Percentiles rank a stretch among this genome's conserved stretches.
phyloP scores from a whole-genome alignment of 2,888 invertebrate species.

The Lordiphosa andalusiaca region DNA sequence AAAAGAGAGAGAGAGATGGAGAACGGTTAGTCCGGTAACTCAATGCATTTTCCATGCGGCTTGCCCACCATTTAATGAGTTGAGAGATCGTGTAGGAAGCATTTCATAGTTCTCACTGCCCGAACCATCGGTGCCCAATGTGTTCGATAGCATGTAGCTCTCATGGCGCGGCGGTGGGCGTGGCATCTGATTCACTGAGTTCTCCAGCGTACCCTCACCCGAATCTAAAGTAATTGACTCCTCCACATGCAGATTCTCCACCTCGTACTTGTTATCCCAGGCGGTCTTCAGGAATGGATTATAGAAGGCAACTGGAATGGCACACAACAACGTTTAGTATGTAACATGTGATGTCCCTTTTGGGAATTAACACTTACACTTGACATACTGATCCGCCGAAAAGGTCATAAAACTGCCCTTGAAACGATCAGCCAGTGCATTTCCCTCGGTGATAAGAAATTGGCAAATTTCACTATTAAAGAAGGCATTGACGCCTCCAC shows the following conservation, averaged over 20 bases:
- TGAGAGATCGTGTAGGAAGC: slow-evolving; percentile 81
- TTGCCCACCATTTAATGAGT: slow-evolving; percentile 81
- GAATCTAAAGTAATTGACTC: slow-evolving; percentile 84
- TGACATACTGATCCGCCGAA: slow-evolving; percentile 90
- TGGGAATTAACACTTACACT: slow-evolving; percentile 83
- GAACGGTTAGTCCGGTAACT: no score
- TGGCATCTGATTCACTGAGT: slow-evolving; percentile 84
- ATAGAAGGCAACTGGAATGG: slow-evolving; percentile 90
- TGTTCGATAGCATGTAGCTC: slow-evolving; percentile 87
- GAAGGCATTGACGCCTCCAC: slow-evolving; percentile 92
- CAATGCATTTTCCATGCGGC: no score
- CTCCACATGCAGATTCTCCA: slow-evolving; percentile 94
- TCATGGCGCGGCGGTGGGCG: slow-evolving; percentile 88
- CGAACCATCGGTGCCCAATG: slow-evolving; percentile 81
- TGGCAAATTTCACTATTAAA: slow-evolving; percentile 94
- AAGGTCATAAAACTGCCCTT: slow-evolving; percentile 96
- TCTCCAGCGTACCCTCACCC: slow-evolving; percentile 87
- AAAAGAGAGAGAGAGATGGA: slow-evolving; percentile 48
- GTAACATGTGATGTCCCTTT: no score
- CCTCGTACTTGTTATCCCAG: slow-evolving; percentile 97
- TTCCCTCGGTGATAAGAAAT: slow-evolving; percentile 94
- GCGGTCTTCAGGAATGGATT: slow-evolving; percentile 97
- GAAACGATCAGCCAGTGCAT: slow-evolving; percentile 93
- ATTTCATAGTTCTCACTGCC: slow-evolving; percentile 86
- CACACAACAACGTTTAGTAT: no score